phyloP scores from a whole-genome alignment of 2,113 vertebrate species.

The Tor tambroides region DNA sequence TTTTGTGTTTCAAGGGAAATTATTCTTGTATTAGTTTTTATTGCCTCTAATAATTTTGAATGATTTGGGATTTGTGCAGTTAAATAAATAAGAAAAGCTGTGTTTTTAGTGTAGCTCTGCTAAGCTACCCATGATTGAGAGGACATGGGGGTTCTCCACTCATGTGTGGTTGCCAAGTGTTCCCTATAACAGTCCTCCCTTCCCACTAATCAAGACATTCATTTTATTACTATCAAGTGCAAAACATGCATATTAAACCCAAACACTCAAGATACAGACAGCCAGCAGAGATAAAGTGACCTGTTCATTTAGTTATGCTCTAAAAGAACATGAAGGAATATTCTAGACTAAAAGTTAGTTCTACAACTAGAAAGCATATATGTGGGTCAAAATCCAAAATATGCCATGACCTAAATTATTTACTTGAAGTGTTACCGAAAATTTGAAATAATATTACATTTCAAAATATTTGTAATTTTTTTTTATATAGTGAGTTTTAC shows the following conservation, averaged over 20 bases:
- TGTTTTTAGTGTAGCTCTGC: slow-evolving; percentile 50
- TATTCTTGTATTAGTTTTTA: background rate
- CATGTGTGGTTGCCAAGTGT: slow-evolving; percentile 65
- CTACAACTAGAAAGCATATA: background rate
- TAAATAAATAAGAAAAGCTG: background rate
- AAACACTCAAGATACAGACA: slow-evolving; percentile 26
- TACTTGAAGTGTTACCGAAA: background rate
- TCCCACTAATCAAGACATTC: slow-evolving; percentile 58
- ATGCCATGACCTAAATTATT: background rate
- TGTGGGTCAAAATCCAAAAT: background rate
- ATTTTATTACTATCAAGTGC: slow-evolving; percentile 30
- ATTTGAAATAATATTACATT: background rate
- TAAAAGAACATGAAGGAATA: background rate
- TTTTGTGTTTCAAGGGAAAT: background rate
- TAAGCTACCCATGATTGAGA: slow-evolving; percentile 50
- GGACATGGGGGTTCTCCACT: slow-evolving; percentile 53
- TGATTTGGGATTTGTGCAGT: slow-evolving; percentile 26
- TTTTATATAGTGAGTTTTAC: background rate
- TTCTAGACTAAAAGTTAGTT: background rate
- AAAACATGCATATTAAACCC: slow-evolving; percentile 43
- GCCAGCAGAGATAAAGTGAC: background rate
- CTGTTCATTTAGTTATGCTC: background rate
- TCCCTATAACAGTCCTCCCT: slow-evolving; percentile 72
- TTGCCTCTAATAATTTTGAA: background rate
- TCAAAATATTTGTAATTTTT: background rate